phyloP scores from a whole-genome alignment of 2,113 vertebrate species.

The Pao palembangensis region DNA sequence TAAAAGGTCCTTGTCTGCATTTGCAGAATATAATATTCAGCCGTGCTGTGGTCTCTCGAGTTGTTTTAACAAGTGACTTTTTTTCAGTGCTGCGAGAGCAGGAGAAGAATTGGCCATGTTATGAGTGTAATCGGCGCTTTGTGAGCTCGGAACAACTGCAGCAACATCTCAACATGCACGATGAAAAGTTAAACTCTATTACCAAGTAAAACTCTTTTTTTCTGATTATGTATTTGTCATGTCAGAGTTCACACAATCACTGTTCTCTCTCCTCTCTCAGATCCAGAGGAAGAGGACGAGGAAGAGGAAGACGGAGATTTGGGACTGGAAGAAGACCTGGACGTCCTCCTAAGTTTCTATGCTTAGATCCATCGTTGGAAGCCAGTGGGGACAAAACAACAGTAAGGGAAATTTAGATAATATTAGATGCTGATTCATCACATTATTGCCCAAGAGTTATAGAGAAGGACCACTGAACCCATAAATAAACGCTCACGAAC shows the following conservation, averaged over 20 bases:
- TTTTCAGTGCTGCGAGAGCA: slow-evolving; percentile 82
- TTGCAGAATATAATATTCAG: too few species aligned
- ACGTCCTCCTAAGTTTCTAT: slow-evolving; percentile 91
- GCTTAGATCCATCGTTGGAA: slow-evolving; percentile 81
- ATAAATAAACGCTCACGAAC: too few species aligned
- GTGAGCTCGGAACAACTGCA: slow-evolving; percentile 96
- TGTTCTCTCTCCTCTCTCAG: slow-evolving; percentile 58
- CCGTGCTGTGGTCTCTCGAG: background rate
- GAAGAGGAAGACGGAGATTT: slow-evolving; percentile 88
- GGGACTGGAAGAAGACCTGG: slow-evolving; percentile 88
- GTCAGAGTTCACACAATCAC: background rate
- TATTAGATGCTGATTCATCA: background rate
- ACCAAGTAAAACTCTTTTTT: slow-evolving; percentile 75
- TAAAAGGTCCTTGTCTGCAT: slow-evolving; percentile 78
- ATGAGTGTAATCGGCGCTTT: slow-evolving; percentile 94
- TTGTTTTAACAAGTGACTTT: background rate
- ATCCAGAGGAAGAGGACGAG: slow-evolving; percentile 86
- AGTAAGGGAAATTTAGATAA: slow-evolving; percentile 35
- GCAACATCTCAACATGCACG: slow-evolving; percentile 96
- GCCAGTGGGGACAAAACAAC: slow-evolving; percentile 73
- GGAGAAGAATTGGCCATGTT: slow-evolving; percentile 98
- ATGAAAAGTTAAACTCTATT: slow-evolving; percentile 90
- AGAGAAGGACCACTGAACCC: too few species aligned
- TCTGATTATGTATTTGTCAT: background rate
- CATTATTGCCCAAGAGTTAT: too few species aligned